Evolutionary conservation across 2,888 invertebrate species (phyloP).

Genomic region (Argyresthia goedartella): DNA sequence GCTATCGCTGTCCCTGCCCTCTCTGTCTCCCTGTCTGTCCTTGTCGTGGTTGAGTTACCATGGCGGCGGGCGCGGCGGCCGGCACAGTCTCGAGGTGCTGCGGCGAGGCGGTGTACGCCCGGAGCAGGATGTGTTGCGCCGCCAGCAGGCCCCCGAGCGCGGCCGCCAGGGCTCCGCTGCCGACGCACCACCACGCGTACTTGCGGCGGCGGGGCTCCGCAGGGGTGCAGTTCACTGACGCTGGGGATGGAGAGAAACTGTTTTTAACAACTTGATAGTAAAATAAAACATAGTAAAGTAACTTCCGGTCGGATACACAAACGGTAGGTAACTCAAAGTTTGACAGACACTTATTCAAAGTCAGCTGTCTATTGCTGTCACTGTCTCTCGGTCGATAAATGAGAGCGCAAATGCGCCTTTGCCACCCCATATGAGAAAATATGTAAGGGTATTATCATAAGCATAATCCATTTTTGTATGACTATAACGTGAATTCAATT

Average conservation of each 20-base stretch:
- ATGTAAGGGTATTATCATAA: too few species aligned
- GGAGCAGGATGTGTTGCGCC: constrained; percentile 83
- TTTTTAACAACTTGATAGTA: background rate
- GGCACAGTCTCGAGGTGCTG: constrained; percentile 92
- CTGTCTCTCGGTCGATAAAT: too few species aligned
- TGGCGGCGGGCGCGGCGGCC: constrained; percentile 92
- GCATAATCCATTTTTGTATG: too few species aligned
- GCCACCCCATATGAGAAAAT: too few species aligned
- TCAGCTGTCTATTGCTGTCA: too few species aligned
- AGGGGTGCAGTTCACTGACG: constrained; percentile 46
- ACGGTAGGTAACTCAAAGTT: background rate
- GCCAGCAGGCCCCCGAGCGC: constrained; percentile 83
- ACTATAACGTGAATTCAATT: too few species aligned
- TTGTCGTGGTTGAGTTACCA: constrained; percentile 65
- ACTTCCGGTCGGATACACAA: too few species aligned
- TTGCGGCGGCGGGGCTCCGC: constrained; percentile 72
- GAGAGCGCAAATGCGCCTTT: too few species aligned
- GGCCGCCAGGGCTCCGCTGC: constrained; percentile 83
- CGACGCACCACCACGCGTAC: constrained; percentile 87
- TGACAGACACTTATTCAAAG: too few species aligned
- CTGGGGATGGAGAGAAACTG: constrained; percentile 22
- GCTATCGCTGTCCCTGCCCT: too few species aligned
- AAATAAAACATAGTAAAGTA: too few species aligned
- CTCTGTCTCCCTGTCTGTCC: too few species aligned
- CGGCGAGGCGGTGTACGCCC: constrained; percentile 82